A percentile compares a stretch with the other conserved stretches of the same genome.
Conservation (phyloP, 2,888 invertebrate species). For the Scaptomyza parva region DNA sequence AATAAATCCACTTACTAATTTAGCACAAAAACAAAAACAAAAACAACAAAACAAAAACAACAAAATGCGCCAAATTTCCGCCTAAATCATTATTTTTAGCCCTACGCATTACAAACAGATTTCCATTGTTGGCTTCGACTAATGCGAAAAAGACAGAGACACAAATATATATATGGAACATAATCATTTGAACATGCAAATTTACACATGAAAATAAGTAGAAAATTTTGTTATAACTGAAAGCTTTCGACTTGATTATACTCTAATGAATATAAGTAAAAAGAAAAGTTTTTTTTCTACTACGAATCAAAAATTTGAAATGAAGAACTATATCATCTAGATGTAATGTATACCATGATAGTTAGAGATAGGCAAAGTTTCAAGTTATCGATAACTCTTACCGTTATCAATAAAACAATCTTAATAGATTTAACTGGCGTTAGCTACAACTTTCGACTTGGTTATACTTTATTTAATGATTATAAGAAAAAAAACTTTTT, state of each 20-base stretch:
- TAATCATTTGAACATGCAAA: background rate
- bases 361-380: no score
- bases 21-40: background rate
- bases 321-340: no score
- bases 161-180: background rate
- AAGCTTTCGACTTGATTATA: background rate
- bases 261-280: background rate
- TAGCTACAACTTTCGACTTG: no score
- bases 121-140: background rate
- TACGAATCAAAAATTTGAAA: no score
- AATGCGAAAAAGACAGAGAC: background rate
- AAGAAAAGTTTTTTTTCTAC: no score
- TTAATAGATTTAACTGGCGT: no score
- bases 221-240: background rate
- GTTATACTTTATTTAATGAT: no score
- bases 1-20: background rate
- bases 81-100: background rate
- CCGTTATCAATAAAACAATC: no score
- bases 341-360: no score
- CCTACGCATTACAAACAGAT: background rate
- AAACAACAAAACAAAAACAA: no score
- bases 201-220: background rate
- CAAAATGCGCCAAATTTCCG: background rate
- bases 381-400: no score
- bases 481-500: no score